phyloP scores from a whole-genome alignment of 2,113 vertebrate species.

The Aegithalos caudatus region DNA sequence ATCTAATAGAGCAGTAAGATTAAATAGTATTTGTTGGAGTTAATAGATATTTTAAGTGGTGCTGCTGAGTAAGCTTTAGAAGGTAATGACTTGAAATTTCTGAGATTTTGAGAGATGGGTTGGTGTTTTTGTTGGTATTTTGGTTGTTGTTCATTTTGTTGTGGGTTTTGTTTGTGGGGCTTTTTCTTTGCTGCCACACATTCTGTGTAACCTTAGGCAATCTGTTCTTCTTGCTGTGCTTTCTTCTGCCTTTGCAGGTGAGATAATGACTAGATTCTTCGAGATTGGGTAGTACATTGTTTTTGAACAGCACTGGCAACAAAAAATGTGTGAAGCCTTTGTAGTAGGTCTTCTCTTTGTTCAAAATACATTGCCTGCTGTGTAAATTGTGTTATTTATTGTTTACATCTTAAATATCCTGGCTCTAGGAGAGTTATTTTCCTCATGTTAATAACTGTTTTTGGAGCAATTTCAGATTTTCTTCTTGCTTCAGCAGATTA shows the following conservation, averaged over 20 bases:
- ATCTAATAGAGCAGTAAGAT: background rate
- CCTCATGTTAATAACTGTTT: background rate
- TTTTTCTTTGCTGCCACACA: background rate
- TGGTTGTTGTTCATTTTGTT: background rate
- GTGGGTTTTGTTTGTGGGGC: background rate
- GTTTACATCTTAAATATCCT: background rate
- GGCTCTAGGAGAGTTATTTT: background rate
- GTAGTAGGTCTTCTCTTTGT: background rate
- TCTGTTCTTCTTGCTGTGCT: background rate
- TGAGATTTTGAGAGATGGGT: background rate
- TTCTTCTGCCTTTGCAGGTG: background rate
- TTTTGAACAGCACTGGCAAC: background rate
- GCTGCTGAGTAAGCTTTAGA: background rate
- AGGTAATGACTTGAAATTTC: background rate
- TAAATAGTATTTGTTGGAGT: background rate
- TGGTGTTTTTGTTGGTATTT: background rate
- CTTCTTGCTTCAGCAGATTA: background rate
- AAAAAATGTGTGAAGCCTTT: background rate
- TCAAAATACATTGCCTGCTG: background rate
- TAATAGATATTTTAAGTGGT: background rate
- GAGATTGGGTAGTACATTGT: background rate
- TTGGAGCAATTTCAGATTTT: background rate
- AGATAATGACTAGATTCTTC: background rate
- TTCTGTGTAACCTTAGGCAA: background rate
- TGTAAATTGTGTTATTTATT: background rate